Evolutionary conservation across 1,140 invertebrate species (phyloP).

Genomic region (Copidosoma floridanum): DNA sequence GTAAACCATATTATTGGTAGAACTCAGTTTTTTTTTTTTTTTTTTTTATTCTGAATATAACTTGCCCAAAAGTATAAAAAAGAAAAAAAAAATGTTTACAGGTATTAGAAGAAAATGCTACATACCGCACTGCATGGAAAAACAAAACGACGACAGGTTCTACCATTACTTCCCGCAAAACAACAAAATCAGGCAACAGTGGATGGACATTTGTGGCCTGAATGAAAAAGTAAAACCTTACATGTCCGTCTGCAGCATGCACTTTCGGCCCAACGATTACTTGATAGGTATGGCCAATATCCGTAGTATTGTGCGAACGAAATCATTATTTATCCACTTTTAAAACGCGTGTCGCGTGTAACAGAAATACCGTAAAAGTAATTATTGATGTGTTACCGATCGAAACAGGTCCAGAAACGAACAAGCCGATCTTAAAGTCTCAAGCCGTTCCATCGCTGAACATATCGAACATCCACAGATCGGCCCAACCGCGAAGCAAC

Average conservation of each 20-base stretch:
- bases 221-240: neutral
- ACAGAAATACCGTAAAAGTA: too few species aligned
- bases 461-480: too few species aligned
- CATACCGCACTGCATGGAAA: neutral
- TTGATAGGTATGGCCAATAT: neutral
- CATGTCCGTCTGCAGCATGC: neutral
- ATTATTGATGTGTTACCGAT: too few species aligned
- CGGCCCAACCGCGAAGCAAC: too few species aligned
- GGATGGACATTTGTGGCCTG: neutral
- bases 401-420: neutral
- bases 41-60: too few species aligned
- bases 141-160: neutral
- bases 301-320: too few species aligned
- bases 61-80: too few species aligned
- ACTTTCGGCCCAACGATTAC: neutral
- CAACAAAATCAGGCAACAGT: neutral
- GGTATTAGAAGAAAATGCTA: neutral
- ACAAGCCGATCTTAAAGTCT: neutral
- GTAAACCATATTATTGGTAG: too few species aligned
- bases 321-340: too few species aligned
- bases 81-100: too few species aligned
- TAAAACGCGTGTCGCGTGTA: too few species aligned
- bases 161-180: conserved; percentile 1
- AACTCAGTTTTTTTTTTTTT: too few species aligned
- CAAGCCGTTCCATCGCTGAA: neutral